Evolutionary conservation across 2,113 vertebrate genomes (phyloP).

Genomic region (Nipponia nippon): DNA sequence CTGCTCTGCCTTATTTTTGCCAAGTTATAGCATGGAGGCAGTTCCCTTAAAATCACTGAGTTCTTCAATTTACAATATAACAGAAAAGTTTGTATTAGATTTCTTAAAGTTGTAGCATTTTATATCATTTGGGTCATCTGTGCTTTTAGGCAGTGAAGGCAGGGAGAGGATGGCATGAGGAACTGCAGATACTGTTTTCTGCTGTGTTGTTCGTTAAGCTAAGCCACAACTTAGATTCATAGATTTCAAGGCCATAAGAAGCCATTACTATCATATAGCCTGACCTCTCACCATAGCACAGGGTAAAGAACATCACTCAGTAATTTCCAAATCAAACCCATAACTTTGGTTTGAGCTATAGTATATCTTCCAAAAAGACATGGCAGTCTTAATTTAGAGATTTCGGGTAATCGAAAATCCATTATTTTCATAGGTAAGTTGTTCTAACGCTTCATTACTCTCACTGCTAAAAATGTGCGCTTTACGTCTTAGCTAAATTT

Average conservation of each 20-base stretch:
- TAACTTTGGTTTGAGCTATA: background rate
- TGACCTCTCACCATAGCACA: background rate
- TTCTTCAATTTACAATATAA: background rate
- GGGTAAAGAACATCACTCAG: background rate
- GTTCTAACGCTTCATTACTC: conserved; percentile 19
- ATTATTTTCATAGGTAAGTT: conserved; percentile 36
- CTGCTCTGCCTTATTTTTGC: background rate
- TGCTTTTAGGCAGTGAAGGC: background rate
- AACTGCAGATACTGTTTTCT: background rate
- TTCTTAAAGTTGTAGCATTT: background rate
- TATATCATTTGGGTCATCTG: background rate
- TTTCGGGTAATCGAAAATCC: background rate
- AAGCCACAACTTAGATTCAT: background rate
- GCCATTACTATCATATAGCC: background rate
- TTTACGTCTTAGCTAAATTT: conserved; percentile 2
- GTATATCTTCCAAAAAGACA: background rate
- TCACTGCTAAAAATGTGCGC: background rate
- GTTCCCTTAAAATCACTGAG: background rate
- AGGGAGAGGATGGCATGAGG: background rate
- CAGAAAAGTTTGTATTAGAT: background rate
- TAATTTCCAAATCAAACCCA: conserved; percentile 30
- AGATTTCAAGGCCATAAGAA: background rate
- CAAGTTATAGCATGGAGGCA: background rate
- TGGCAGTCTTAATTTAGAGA: conserved; percentile 14
- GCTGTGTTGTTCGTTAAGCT: background rate